These are phyloP conservation scores for Chrysolophus pictus DNA, from an alignment of 2,797 vertebrate species.

Conservation along the genomic window DNA sequence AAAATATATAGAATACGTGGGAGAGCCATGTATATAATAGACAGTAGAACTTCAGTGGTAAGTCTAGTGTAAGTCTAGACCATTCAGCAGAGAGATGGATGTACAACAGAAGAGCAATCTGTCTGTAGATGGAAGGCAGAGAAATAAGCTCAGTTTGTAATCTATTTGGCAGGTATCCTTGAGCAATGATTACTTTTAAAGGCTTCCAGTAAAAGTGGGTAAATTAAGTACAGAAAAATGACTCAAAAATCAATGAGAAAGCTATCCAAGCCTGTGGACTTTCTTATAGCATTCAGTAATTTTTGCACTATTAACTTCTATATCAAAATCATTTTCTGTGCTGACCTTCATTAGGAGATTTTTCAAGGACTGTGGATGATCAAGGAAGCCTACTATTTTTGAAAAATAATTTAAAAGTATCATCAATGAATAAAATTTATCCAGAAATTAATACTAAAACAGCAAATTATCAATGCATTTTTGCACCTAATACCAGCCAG, in stretches of 20 bases:
- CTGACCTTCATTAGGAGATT: background rate
- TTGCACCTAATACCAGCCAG: background rate
- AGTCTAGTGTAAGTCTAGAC: background rate
- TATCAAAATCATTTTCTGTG: background rate
- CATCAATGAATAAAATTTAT: background rate
- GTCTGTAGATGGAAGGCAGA: background rate
- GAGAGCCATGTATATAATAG: background rate
- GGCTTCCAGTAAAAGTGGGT: slow-evolving; percentile 18
- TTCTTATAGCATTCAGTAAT: background rate
- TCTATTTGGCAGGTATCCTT: slow-evolving; percentile 32
- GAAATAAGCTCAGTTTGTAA: slow-evolving; percentile 27
- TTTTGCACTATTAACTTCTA: background rate
- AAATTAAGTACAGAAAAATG: slow-evolving; percentile 29
- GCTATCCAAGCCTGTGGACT: background rate
- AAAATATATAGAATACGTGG: background rate
- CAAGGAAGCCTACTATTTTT: background rate
- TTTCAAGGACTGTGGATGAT: background rate
- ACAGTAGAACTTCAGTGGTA: background rate
- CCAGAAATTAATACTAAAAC: background rate
- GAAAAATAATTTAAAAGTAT: background rate
- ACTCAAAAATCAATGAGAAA: slow-evolving; percentile 25
- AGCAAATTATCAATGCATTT: background rate
- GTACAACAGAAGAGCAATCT: background rate
- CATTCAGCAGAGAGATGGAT: background rate
- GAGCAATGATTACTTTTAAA: slow-evolving; percentile 40